A percentile compares a stretch with the other conserved stretches of the same genome.
Evolutionary conservation across 92 coral and sea anemone genomes (phyloP).

Genomic region (Nematostella vectensis): DNA sequence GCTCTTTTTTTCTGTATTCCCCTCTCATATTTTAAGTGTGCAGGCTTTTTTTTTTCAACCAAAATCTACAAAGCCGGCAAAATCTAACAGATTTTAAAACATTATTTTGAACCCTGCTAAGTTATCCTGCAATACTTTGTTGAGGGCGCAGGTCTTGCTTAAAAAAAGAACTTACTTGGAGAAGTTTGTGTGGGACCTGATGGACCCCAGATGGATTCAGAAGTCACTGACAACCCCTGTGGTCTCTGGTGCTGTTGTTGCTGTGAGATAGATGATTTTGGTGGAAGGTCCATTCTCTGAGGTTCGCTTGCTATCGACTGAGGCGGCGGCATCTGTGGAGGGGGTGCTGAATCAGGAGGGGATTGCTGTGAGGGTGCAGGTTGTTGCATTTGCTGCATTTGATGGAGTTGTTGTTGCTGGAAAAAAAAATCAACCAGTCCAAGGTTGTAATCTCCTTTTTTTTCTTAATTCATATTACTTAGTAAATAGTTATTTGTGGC

Average conservation of each 20-base stretch:
- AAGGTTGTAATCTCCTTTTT: no score
- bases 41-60: no score
- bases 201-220: slow-evolving; percentile 89
- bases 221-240: slow-evolving; percentile 40
- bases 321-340: slow-evolving; percentile 17
- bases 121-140: no score
- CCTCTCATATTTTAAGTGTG: no score
- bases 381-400: slow-evolving; percentile 20
- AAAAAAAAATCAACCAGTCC: neutral
- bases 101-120: no score
- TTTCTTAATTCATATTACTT: no score
- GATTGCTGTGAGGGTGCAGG: slow-evolving; percentile 2
- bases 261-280: slow-evolving; percentile 17
- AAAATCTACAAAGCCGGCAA: no score
- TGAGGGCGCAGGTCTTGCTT: no score
- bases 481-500: no score
- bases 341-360: slow-evolving; percentile 19
- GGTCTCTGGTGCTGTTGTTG: slow-evolving; percentile 52
- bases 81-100: no score
- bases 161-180: slow-evolving; percentile 27
- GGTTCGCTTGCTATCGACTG: neutral
- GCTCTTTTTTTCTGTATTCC: no score
- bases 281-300: neutral
- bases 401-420: slow-evolving; percentile 29
- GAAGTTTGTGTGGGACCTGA: slow-evolving; percentile 34